Base-by-base conservation (phyloP, 2,888 invertebrate genomes). In the Quadriops clusia region DNA sequence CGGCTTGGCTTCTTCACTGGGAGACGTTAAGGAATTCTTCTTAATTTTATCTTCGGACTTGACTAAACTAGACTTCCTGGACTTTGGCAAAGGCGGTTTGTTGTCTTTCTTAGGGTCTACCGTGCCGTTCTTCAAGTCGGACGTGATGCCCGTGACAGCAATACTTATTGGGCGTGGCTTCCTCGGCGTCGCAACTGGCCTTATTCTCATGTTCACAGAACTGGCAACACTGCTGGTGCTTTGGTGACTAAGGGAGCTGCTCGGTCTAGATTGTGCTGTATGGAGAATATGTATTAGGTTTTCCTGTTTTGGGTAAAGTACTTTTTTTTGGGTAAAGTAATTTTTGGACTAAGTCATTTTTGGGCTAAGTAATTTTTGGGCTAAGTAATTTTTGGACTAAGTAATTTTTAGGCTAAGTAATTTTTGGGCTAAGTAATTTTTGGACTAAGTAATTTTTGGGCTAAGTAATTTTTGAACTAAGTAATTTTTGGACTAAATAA, bases 161-260 rank as follows among this genome's bases (percentile, higher is more conserved):
- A 85, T 84, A 63, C 82, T 83, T 50, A 75, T 75, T 45, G 85
- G 84, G 41, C 84, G 73, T 50, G 77, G 85, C 60, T 75, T 78
- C 56, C 74, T 72, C 36, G 72, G 67, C 47, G 67, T 68, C 45
- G 68, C 68, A 51, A 70, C 63, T 52, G 70, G 71, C 47, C 69
- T 68, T 50, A 74, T 67, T 49, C 78, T 69, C 39, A 72, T 63
- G 28, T 64, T 64, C 34, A 61, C 58, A 34, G 65, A 61, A 45
- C 68, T 69, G 23, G 69, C 63, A 39, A 72, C 67, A 51, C 75
- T 71, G 53, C 66, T 68, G 54, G 72, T 71, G 57, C 71, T 72
- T 53, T 71, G 70, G 54, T 74, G 72, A 56, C 80, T 86, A 69
- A 89, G 72, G 47, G 89, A 84, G 66, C 86, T 86, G 60, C 80